Evolutionary conservation across 1,140 invertebrate species (phyloP), one percentile per base, ranked within the genome.

Genomic region (Nephila pilipes): DNA sequence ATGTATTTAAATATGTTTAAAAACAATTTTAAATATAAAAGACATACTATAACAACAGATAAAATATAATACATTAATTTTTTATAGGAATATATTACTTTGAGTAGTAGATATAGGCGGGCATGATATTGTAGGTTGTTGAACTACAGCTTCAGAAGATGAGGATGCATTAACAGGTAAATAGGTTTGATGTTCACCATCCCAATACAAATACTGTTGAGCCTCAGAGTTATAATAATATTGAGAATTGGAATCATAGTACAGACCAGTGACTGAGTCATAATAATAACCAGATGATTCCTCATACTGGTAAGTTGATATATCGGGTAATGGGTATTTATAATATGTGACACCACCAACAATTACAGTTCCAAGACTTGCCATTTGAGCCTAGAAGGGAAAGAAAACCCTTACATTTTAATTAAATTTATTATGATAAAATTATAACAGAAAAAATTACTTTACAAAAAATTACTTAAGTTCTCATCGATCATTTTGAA

Each of bases 221-320:
- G 97, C 98, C 94, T 97, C 97, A 94, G 97, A 97, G 95, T 99
- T 99, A 94, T 96, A 97, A 95, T 96, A 97, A 95, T 99, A 99
- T 95, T 98, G 98, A 12, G 98, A 98, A 95, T 97, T 98, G 0
- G 98, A 97, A 96, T 99, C 99, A 95, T 99, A 99, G 95, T 99
- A 99, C 2, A 99, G 96, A 4, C 98, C 98, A 18, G 99, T 99
- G 2, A 96, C 96, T 0, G 98, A 97, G 96, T 99, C 99, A 95
- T 99, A 99, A 95, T 99, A 99, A 95, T 99, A 99, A 0, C 99
- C 99, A 22, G 98, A 99, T 0, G 97, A 97, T 95, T 99, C 98
- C 95, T 99, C 99, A 95, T 98, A 99, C 94, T 98, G 97, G 95
- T 99, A 99, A 20, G 97, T 97, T 92, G 97, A 97, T 2, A 98